phyloP scores from a whole-genome alignment of 2,113 vertebrate genomes.

The Micronycteris hirsuta region DNA sequence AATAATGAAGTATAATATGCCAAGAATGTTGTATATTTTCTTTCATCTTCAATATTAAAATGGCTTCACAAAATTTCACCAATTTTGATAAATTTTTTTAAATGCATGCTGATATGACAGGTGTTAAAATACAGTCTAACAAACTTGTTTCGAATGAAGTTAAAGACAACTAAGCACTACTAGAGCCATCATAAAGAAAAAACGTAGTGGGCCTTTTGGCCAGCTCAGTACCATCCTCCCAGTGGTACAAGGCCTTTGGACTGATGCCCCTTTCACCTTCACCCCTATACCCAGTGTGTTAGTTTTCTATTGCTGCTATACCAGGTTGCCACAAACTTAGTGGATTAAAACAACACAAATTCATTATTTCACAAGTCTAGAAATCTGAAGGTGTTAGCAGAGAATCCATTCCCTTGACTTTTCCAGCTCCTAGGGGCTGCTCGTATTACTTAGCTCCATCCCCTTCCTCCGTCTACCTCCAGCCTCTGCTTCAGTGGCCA shows the following conservation, averaged over 20 bases:
- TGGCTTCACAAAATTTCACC: no score
- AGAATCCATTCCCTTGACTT: neutral
- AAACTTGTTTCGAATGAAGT: no score
- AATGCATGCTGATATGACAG: no score
- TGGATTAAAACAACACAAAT: neutral
- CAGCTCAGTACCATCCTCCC: neutral
- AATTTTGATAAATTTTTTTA: no score
- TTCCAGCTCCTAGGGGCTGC: neutral
- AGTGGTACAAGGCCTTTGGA: neutral
- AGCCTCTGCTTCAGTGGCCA: neutral
- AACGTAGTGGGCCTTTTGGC: no score
- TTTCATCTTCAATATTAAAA: no score
- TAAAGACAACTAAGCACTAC: no score
- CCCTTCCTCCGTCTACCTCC: neutral
- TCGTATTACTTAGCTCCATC: neutral
- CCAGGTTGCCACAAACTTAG: neutral
- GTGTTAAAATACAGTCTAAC: no score
- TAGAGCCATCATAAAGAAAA: no score
- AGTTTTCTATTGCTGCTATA: neutral
- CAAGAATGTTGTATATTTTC: no score
- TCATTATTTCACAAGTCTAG: no score
- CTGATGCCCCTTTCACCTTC: neutral
- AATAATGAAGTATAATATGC: no score
- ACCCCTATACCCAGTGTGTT: neutral
- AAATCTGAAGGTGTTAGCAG: neutral